Base-by-base conservation (phyloP, 2,888 invertebrate genomes). In the Troides helena region DNA sequence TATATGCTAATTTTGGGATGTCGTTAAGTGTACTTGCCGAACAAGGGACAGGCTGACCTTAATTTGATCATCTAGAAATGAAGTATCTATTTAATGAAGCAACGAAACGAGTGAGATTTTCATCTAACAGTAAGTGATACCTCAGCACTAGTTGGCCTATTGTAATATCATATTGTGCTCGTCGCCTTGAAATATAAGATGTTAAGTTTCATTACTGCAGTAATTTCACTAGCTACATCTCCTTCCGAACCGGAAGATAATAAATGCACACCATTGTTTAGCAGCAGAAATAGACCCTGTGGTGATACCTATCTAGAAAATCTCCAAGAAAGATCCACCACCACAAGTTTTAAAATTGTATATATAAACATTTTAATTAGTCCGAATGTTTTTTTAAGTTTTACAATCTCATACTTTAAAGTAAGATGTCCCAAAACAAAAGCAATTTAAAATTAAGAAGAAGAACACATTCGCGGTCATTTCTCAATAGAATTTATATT, bases 1-100 rank as follows among this genome's bases (percentile, higher is more conserved):
- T 70, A 67, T 60, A 70, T 64, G 67, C 60, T 63, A 70, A 70
- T 70, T 67, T 60, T 64, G 39, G 60, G 67, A 61, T 56, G 60
- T 70, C 70, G 63, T 70, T 70, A 59, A 63, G 59, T 58, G 23
- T 58, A 53, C 58, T 58, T 39, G 36, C 60, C 56, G 43, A 63
- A 67, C 23, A 23, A 63, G 53, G 50, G 60, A 63, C 63, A 67
- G 25, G 56, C 50, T 53, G 18, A 53, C 14, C 50, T 17, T 5
- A 50, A 67, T 67, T 67, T 67, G 60, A 64, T 60, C n/a, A 25
- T 53, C n/a, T 43, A 56, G 21, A 46, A 63, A 21, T 53, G 30
- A 67, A 70, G 64, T 57, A 70, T 64, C 61, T 64, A 64, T 70
- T 43, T 7, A 30, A 30, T 3, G 30, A 30, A 30, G 30, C 30